Evolutionary conservation across 2,888 invertebrate genomes (phyloP).

Genomic region (Catocala sponsa): DNA sequence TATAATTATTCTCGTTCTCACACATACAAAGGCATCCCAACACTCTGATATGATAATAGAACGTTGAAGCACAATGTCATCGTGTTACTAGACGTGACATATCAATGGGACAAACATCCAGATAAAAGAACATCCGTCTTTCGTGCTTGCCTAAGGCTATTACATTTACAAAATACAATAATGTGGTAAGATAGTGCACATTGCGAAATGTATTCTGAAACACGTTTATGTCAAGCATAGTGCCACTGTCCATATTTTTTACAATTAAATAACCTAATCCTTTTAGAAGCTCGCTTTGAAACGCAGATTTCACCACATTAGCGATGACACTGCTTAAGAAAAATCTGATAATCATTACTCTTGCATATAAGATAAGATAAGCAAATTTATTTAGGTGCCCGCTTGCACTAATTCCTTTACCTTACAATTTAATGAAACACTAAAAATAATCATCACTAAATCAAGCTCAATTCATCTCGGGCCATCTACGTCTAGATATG

Average conservation of each 20-base stretch:
- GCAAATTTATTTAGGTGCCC: too few species aligned
- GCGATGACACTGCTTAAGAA: neutral
- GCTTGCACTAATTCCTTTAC: too few species aligned
- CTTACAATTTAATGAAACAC: too few species aligned
- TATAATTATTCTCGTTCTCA: slow-evolving; percentile 36
- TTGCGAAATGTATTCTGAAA: slow-evolving; percentile 18
- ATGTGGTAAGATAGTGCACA: slow-evolving; percentile 19
- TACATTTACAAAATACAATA: slow-evolving; percentile 49
- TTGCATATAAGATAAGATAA: too few species aligned
- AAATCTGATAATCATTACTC: too few species aligned
- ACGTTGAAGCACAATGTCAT: slow-evolving; percentile 66
- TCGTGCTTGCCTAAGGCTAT: slow-evolving; percentile 47
- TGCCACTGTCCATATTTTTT: slow-evolving; percentile 1
- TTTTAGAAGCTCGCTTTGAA: slow-evolving; percentile 6
- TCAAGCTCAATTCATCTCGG: too few species aligned
- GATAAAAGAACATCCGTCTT: slow-evolving; percentile 72
- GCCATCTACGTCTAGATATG: neutral
- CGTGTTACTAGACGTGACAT: slow-evolving; percentile 73
- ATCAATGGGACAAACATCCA: slow-evolving; percentile 68
- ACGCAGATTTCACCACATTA: slow-evolving; percentile 12
- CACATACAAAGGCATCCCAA: slow-evolving; percentile 48
- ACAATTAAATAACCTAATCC: slow-evolving; percentile 9
- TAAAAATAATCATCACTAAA: too few species aligned
- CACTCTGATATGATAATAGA: slow-evolving; percentile 63
- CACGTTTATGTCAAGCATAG: slow-evolving; percentile 8